phyloP scores from a whole-genome alignment of 2,888 invertebrate species.

The Lamellibrachia columna region DNA sequence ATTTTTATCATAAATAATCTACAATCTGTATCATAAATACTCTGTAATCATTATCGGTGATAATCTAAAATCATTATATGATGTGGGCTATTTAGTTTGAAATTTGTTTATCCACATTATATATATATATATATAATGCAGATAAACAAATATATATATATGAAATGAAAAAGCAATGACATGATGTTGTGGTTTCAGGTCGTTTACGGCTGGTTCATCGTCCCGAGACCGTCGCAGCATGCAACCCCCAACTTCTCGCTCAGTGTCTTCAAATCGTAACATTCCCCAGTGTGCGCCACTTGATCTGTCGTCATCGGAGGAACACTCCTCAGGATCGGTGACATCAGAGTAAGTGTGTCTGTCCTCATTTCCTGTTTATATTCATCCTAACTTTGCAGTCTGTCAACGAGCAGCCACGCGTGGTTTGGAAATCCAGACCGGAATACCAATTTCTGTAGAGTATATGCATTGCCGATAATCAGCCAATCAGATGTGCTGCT shows the following conservation, averaged over 20 bases:
- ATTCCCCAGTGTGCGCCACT: conserved; percentile 29
- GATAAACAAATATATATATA: too few species aligned
- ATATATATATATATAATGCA: too few species aligned
- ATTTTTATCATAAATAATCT: too few species aligned
- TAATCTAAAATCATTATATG: too few species aligned
- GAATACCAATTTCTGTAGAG: too few species aligned
- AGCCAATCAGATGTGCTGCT: neutral
- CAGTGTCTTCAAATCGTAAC: conserved; percentile 16
- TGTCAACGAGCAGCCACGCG: too few species aligned
- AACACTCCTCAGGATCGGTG: conserved; percentile 28
- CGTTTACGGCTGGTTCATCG: conserved; percentile 21
- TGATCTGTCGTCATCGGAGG: conserved; percentile 33
- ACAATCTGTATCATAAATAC: too few species aligned
- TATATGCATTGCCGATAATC: neutral
- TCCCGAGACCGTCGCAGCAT: conserved; percentile 17
- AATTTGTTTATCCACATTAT: too few species aligned
- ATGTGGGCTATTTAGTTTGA: too few species aligned
- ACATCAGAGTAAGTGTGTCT: conserved; percentile 29
- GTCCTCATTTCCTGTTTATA: neutral
- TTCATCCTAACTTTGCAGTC: too few species aligned
- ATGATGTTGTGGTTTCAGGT: conserved; percentile 20
- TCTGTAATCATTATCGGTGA: too few species aligned
- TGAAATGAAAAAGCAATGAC: neutral
- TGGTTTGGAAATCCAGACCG: too few species aligned
- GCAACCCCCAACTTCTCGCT: conserved; percentile 21